Base-by-base conservation (phyloP, 2,888 invertebrate genomes). In the Acholoe squamosa region DNA sequence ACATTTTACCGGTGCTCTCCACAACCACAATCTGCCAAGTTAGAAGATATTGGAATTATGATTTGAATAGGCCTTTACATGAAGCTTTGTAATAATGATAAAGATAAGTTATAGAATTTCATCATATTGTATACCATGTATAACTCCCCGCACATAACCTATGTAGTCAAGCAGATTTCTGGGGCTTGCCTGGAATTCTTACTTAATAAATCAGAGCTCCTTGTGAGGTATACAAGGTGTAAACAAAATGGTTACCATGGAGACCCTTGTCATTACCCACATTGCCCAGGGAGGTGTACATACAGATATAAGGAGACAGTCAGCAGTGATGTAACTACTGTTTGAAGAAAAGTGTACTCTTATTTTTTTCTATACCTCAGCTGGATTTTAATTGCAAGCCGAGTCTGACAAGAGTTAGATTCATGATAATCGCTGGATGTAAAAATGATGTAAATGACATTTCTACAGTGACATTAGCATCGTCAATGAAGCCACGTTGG, bases 1-100 rank as follows among this genome's bases (percentile, higher is more conserved):
- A 80, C 76, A 31, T 33, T 80, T 80, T 80, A 80, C 80, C 80
- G 80, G 80, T 80, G 80, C 80, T 80, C 80, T 80, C 43, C 16
- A 33, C 34, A 80, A 80, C 80, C 80, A 80, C 34, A 80, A 80
- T 80, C 43, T 80, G 80, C 80, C 80, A 43, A 80, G 80, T 43
- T 80, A 43, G 43, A 80, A 33, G 43, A 80, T 10, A 71, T n/a
- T 61, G 61, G 61, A 61, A 61, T 3, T n/a, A n/a, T n/a, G n/a
- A n/a, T n/a, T n/a, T n/a, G n/a, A n/a, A n/a, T n/a, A n/a, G n/a
- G n/a, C n/a, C n/a, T n/a, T n/a, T n/a, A n/a, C n/a, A n/a, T n/a
- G n/a, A n/a, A n/a, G n/a, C n/a, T n/a, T n/a, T n/a, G n/a, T n/a
- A 61, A n/a, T 61, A 43, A 43, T 10, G 5, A 61, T n/a, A 61